Base-by-base conservation (phyloP, 2,113 vertebrate species). In the Platycercus adscitus region DNA sequence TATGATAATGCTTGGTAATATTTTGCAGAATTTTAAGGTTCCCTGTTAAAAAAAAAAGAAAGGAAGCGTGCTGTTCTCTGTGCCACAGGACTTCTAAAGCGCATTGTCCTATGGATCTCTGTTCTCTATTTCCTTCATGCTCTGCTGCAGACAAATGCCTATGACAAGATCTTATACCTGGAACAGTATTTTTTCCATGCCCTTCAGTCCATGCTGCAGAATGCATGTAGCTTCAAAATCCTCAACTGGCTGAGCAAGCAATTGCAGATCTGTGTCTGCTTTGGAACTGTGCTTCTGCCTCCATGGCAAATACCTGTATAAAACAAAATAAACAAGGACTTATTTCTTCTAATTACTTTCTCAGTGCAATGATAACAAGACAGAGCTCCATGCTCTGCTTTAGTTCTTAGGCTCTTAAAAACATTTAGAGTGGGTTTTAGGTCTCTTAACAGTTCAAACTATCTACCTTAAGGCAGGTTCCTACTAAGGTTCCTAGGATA, bases 31-130 rank as follows among this genome's bases (percentile, higher is more conserved):
- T 29, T 71, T 7, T 20, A 60, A 23, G 6, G 18, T 33, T 53
- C 2, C 2, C 1, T 52, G 8, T 7, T n/a, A 1, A 46, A 85
- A 63, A 56, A 50, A 53, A 50, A 63, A 15, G 33, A 77, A 56
- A 19, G 21, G 19, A 10, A 5, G 0, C 1, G 56, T 7, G 3
- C 46, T 81, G 3, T n/a, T 86, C 4, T 58, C 17, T 64, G 3
- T 81, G 50, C 11, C 25, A 31, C 20, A 63, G 41, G 19, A 73
- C 44, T 73, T 65, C 5, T 21, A 81, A 87, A 84, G 4, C 4
- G 17, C 15, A 25, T 70, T 84, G 73, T 69, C 15, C 56, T 21
- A 17, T 23, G 10, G 7, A 4, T 81, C 84, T 88, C 6, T 55
- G 52, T 33, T 88, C 5, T 70, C 37, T 55, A 19, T 60, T 82